Percentiles rank a stretch among this genome's conserved stretches.
Conservation (phyloP, 2,113 vertebrate species). For the Lophochroa leadbeateri region DNA sequence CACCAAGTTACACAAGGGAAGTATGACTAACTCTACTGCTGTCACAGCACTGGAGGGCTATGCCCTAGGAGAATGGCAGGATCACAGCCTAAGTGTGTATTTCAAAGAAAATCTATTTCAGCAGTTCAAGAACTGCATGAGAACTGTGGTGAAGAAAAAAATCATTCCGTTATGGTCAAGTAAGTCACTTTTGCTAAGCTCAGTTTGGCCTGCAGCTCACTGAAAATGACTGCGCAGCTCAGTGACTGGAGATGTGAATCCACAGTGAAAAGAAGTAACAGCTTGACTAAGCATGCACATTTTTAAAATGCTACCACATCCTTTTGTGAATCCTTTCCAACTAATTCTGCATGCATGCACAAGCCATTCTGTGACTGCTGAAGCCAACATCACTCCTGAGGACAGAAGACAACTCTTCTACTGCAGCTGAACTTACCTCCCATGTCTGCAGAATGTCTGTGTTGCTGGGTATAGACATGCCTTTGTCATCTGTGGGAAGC, state of each 20-base stretch:
- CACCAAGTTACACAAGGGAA: neutral
- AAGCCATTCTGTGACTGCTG: neutral
- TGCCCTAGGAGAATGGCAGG: neutral
- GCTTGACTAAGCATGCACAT: neutral
- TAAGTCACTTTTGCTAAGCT: neutral
- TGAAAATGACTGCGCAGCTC: neutral
- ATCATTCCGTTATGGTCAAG: accelerated
- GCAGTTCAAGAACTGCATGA: neutral
- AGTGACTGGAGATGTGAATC: neutral
- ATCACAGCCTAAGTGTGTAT: neutral
- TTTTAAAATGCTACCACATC: neutral
- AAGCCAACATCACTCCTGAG: neutral
- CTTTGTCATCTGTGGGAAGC: conserved; percentile 81
- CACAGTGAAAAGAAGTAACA: neutral
- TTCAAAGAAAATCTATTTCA: neutral
- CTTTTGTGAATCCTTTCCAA: neutral
- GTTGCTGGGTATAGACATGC: conserved; percentile 72
- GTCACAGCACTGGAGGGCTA: neutral
- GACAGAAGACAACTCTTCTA: neutral
- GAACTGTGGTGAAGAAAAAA: neutral
- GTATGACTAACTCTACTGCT: neutral
- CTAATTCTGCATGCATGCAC: neutral
- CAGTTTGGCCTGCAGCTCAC: neutral
- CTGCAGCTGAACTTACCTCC: conserved; percentile 76
- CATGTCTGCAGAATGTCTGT: conserved; percentile 84